Percentiles rank a stretch among this genome's conserved stretches.
phyloP scores from a whole-genome alignment of 2,888 invertebrate species.

The Stegana nigrithorax region DNA sequence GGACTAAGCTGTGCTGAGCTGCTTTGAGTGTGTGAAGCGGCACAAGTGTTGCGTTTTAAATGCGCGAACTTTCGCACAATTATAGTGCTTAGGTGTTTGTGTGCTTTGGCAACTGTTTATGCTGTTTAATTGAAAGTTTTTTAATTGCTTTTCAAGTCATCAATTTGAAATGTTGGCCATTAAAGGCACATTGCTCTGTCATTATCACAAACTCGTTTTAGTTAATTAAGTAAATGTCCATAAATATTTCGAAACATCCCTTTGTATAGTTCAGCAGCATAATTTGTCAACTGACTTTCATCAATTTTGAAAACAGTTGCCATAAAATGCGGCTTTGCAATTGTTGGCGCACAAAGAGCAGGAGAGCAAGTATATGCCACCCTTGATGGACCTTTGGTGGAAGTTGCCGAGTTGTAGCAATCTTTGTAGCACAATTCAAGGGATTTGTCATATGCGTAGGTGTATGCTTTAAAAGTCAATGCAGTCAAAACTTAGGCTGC shows the following conservation, averaged over 20 bases:
- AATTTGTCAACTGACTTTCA: slow-evolving; percentile 52
- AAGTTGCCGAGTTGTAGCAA: too few species aligned
- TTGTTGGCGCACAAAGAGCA: slow-evolving; percentile 3
- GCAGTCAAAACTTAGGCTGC: too few species aligned
- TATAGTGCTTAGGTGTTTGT: too few species aligned
- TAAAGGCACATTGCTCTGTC: too few species aligned
- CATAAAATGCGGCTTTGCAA: slow-evolving; percentile 31
- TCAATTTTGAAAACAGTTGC: slow-evolving; percentile 46
- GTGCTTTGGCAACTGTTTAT: too few species aligned
- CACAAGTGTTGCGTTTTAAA: slow-evolving; percentile 16
- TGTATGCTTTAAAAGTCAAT: too few species aligned
- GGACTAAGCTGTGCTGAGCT: background rate
- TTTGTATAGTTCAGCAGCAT: slow-evolving; percentile 9
- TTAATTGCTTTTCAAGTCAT: background rate
- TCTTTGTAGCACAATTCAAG: too few species aligned
- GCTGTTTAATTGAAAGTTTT: background rate
- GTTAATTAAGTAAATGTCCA: too few species aligned
- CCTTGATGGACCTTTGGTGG: slow-evolving; percentile 7
- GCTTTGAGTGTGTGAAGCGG: background rate
- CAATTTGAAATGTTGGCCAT: too few species aligned
- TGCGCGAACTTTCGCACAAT: too few species aligned
- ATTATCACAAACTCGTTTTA: too few species aligned
- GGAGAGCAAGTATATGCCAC: slow-evolving; percentile 9
- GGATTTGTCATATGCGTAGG: too few species aligned
- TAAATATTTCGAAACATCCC: background rate